Conservation (phyloP, 2,888 invertebrate genomes). For the Galerucella calmariensis region DNA sequence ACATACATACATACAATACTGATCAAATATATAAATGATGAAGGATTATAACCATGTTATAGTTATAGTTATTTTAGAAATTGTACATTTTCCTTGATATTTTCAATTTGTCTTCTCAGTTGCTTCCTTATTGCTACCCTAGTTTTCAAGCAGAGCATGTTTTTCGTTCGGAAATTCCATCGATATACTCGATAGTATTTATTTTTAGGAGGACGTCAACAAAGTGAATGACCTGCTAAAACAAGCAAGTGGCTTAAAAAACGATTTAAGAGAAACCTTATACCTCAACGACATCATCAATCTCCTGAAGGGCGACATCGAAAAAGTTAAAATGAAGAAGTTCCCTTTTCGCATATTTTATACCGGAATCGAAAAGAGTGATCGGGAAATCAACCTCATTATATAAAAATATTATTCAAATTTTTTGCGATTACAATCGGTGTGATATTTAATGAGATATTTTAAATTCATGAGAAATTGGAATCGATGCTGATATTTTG, state of each 20-base stretch:
- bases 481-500: too few species aligned
- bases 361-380: conserved; percentile 19
- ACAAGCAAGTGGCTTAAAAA: conserved; percentile 65
- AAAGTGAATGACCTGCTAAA: conserved; percentile 59
- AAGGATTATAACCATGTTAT: too few species aligned
- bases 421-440: not conserved
- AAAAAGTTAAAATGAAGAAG: conserved; percentile 55
- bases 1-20: too few species aligned
- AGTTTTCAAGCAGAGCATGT: conserved; percentile 1
- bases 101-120: too few species aligned
- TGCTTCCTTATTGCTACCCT: not conserved
- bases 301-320: conserved; percentile 67
- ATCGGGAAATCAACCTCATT: conserved; percentile 44
- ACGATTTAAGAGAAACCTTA: conserved; percentile 67
- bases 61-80: too few species aligned
- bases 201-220: conserved; percentile 57
- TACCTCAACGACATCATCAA: conserved; percentile 70
- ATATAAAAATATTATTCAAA: conserved; percentile 32
- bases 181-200: conserved; percentile 8
- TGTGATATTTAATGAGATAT: not conserved
- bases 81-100: too few species aligned
- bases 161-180: not conserved
- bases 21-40: too few species aligned
- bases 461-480: too few species aligned
- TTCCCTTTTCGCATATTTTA: conserved; percentile 54